Evolutionary conservation across 2,888 invertebrate genomes (phyloP).

Genomic region (Drosophila hawaiiensis): DNA sequence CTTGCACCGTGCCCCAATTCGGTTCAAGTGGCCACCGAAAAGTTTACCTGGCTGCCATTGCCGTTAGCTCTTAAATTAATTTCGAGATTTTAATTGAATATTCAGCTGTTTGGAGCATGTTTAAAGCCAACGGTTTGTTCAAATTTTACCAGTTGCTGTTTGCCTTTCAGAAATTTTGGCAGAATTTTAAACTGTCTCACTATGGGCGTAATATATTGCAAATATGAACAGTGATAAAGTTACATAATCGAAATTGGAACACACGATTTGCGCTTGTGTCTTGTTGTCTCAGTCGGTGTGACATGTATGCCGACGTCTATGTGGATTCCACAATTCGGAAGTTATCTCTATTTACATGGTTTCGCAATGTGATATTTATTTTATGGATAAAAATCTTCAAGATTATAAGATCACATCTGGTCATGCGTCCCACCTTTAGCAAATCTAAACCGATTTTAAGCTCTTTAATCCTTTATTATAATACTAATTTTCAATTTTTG

Average conservation of each 20-base stretch:
- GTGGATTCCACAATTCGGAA: background rate
- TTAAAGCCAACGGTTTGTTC: slow-evolving; percentile 39
- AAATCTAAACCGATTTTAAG: too few relatives aligned
- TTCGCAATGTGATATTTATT: too few relatives aligned
- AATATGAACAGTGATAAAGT: background rate
- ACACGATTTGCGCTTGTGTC: background rate
- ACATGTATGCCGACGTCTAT: background rate
- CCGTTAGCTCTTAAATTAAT: slow-evolving; percentile 68
- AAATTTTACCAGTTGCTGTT: slow-evolving; percentile 49
- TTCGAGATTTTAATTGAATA: slow-evolving; percentile 72
- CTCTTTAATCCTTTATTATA: too few relatives aligned
- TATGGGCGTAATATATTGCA: background rate
- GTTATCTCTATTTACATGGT: background rate
- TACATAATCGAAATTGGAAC: background rate
- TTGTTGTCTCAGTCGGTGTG: background rate
- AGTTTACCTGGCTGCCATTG: slow-evolving; percentile 52
- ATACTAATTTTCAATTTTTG: too few relatives aligned
- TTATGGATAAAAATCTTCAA: background rate
- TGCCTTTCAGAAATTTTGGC: slow-evolving; percentile 13
- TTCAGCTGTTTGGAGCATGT: slow-evolving; percentile 34
- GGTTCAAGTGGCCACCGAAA: slow-evolving; percentile 44
- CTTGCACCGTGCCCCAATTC: slow-evolving; percentile 38
- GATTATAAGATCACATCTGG: background rate
- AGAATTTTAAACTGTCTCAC: background rate
- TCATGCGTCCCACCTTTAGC: background rate